Evolutionary conservation across 2,797 vertebrate genomes (phyloP), one percentile per base, ranked within the genome.

Genomic region (Malurus splendens): DNA sequence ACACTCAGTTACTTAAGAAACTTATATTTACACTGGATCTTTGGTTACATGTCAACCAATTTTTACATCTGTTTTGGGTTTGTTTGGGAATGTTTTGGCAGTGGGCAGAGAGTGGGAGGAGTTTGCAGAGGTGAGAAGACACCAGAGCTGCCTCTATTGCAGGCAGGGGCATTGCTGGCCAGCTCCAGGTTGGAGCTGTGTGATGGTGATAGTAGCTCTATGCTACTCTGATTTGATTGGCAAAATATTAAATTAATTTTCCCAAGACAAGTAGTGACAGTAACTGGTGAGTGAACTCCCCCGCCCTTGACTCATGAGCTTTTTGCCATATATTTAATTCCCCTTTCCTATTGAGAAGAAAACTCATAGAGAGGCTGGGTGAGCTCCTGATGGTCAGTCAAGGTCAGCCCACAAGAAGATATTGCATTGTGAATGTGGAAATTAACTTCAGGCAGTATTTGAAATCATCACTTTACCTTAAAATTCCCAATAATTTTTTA

Each of bases 111-210:
- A 17, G 4, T 4, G 17, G 4, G 10, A 1, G 6, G 24, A 52
- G 45, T 62, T 60, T 60, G 4, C 22, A 79, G 39, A 17, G 4
- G 2, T 42, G 22, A 85, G 28, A 36, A 81, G 32, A 39, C 17
- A 36, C 3, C 14, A 75, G 75, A 36, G 13, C 18, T 83, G 10
- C 10, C 18, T 13, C 9, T 56, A 0, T n/a, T 52, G 51, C 39
- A 80, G 50, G 16, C n/a, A 44, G 42, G 47, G 25, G 6, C 36
- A 13, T 4, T 38, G 23, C 1, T 57, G 81, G 7, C 18, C 28
- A 14, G 19, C 13, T 70, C 25, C 13, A 7, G 9, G 28, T 6
- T 2, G 0, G 14, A 56, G 12, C 17, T 2, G 1, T 2, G 1
- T 1, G 4, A 4, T 13, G 11, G 17, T 18, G 33, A 20, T 2